phyloP scores from a whole-genome alignment of 2,113 vertebrate species.

The Cyprinus carpio region DNA sequence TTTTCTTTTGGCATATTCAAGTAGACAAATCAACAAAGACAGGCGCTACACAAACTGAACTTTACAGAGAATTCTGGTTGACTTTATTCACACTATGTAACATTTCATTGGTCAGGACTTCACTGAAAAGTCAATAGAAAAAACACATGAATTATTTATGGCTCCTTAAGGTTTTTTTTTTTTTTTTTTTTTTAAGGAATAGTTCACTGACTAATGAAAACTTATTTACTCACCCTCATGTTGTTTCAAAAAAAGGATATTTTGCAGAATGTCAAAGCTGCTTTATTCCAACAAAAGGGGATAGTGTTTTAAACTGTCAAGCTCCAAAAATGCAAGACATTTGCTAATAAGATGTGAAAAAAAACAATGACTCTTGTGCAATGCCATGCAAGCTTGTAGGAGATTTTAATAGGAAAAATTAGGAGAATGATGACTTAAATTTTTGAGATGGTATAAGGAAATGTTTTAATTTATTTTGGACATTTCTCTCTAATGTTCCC shows the following conservation, averaged over 20 bases:
- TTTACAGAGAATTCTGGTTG: not conserved
- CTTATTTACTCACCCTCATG: not conserved
- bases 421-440: not conserved
- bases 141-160: not conserved
- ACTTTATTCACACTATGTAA: not conserved
- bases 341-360: not conserved
- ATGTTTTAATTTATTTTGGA: not conserved
- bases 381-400: not conserved
- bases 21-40: not conserved
- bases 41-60: not conserved
- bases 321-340: not conserved
- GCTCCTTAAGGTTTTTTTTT: not conserved
- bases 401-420: not conserved
- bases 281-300: too few relatives aligned
- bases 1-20: slow-evolving; percentile 21
- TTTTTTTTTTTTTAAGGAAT: not conserved
- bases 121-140: not conserved
- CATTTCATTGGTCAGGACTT: not conserved
- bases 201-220: not conserved
- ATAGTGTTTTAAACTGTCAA: not conserved
- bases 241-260: not conserved
- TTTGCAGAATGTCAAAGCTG: not conserved
- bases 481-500: not conserved
- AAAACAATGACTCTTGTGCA: not conserved
- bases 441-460: not conserved